Evolutionary conservation across 2,888 invertebrate species (phyloP).

Genomic region (Myopa testacea): DNA sequence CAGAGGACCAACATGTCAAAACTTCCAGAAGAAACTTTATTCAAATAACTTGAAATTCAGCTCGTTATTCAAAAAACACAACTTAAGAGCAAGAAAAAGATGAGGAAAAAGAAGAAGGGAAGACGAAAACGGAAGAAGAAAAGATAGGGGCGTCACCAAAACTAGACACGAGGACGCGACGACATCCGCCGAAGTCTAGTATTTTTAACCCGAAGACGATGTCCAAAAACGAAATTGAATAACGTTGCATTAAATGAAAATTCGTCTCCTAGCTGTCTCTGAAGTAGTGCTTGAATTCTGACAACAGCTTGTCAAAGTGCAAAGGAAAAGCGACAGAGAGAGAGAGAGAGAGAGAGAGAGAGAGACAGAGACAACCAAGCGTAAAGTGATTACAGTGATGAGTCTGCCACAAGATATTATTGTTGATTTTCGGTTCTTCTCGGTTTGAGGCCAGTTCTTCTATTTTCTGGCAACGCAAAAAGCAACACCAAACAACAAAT

Average conservation of each 20-base stretch:
- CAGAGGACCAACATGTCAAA: neutral
- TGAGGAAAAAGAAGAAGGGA: neutral
- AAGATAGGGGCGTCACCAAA: slow-evolving; percentile 1
- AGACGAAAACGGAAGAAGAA: neutral
- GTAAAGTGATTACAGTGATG: neutral
- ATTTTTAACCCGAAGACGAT: neutral
- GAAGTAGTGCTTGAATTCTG: slow-evolving; percentile 6
- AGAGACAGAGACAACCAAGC: neutral
- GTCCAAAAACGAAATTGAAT: slow-evolving; percentile 16
- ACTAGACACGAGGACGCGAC: slow-evolving; percentile 29
- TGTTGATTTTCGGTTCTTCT: neutral
- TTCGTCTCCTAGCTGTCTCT: slow-evolving; percentile 10
- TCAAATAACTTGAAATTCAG: slow-evolving; percentile 29
- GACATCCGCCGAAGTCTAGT: neutral
- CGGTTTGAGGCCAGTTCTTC: neutral
- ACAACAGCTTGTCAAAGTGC: slow-evolving; percentile 9
- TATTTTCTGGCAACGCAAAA: neutral
- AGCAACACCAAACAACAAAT: too few species aligned
- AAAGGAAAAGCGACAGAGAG: neutral
- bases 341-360: neutral
- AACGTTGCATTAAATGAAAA: slow-evolving; percentile 19
- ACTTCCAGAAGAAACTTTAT: slow-evolving; percentile 25
- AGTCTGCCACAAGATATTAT: neutral
- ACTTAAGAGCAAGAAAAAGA: too few species aligned
- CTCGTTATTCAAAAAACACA: neutral